Evolutionary conservation across 2,113 vertebrate genomes (phyloP), one percentile per base, ranked within the genome.

Genomic region (Embiotoca jacksoni): DNA sequence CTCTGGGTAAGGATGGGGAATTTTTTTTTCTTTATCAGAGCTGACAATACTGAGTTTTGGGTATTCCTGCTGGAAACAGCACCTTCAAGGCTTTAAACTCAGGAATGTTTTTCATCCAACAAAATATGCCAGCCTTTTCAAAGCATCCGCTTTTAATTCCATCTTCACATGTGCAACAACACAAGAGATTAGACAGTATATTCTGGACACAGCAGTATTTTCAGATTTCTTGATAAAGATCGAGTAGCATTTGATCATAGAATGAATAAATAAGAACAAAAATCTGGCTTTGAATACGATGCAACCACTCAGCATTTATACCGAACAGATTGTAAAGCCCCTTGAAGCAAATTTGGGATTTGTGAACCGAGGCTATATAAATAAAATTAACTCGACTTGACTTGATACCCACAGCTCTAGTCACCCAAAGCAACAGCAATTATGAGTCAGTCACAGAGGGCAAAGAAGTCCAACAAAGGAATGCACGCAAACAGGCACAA

Each of bases 381-480:
- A 73, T 54, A 62, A 35, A 55, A 44, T 16, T 72, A 47, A 72
- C 14, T 60, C n/a, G n/a, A 53, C 15, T 10, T 41, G 35, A 44
- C 55, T 23, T 41, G 6, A 46, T 47, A 53, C 31, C 13, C 14
- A 57, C 6, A 62, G 57, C 32, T 54, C 31, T 31, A 44, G 47
- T 60, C 60, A 67, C 30, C 55, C 49, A 44, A 71, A 71, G 55
- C 62, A 64, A 8, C 62, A 78, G 13, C 62, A 67, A 52, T 63
- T 73, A 62, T 0, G 46, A 56, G 59, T 65, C n/a, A 30, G 16
- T 50, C 30, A 47, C 32, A 31, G 15, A 74, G 37, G 53, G 54
- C 57, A 58, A 59, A 62, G 9, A 69, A 37, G 14, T 52, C 30
- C 23, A 39, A 47, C 23, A 30, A 75, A 7, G n/a, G 7, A 35